A percentile compares a stretch with the other conserved stretches of the same genome.
These are phyloP conservation scores for Herminia tarsipennalis DNA, from an alignment of 2,888 invertebrate genomes.

Conservation along the genomic window DNA sequence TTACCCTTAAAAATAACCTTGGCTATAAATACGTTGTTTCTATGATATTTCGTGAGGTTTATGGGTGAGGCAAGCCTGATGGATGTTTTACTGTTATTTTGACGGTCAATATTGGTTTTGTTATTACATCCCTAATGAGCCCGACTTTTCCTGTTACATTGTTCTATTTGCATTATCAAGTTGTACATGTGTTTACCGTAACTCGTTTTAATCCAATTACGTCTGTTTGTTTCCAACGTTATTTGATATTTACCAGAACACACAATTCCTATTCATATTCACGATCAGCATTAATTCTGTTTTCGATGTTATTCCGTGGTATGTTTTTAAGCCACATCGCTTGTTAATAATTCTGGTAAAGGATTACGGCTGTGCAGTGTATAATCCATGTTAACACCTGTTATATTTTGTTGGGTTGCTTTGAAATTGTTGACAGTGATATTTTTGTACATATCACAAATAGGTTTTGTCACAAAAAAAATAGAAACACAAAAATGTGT, in stretches of 20 bases:
- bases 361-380: background rate
- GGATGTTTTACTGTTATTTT: conserved; percentile 56
- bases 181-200: conserved; percentile 11
- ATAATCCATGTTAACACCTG: background rate
- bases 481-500: too few species aligned
- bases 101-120: conserved; percentile 56
- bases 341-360: conserved; percentile 4
- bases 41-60: conserved; percentile 56
- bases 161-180: conserved; percentile 22
- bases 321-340: conserved; percentile 1
- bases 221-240: conserved; percentile 26
- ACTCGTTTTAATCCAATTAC: conserved; percentile 36
- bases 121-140: conserved; percentile 53
- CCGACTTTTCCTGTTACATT: conserved; percentile 45
- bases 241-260: conserved; percentile 34
- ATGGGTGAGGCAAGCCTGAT: conserved; percentile 62
- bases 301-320: conserved; percentile 4
- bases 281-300: conserved; percentile 20
- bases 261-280: conserved; percentile 19
- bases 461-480: too few species aligned
- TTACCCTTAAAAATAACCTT: conserved; percentile 52
- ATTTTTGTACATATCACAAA: too few species aligned
- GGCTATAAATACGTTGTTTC: conserved; percentile 53
- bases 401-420: too few species aligned
- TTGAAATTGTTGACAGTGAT: too few species aligned